Evolutionary conservation across 2,797 vertebrate species (phyloP), one percentile per base, ranked within the genome.

Genomic region (Squalus acanthias): DNA sequence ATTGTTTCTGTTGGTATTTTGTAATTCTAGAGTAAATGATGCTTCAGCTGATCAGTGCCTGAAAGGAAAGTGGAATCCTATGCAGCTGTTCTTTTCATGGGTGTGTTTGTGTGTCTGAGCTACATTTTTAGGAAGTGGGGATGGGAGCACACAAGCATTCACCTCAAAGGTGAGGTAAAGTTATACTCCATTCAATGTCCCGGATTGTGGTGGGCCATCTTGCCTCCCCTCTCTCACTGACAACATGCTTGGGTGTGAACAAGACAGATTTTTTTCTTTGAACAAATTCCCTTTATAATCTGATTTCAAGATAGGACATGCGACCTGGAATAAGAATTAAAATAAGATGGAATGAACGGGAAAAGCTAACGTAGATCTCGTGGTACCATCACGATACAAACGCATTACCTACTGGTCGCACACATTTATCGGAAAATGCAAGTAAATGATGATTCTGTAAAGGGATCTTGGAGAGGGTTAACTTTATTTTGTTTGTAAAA

Each of bases 271-370:
- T 60, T 29, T 63, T n/a, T 92, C 60, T 92, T 60, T 92, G 33
- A 92, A 65, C 26, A 60, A 92, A 65, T 92, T 92, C 24, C 89
- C 24, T 92, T 92, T 60, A 92, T 26, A 92, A 63, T 92, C 89
- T 92, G 57, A 63, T 65, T 92, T 63, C 53, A 60, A 92, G 89
- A n/a, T 13, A 60, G 57, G 1, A 63, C 15, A 12, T 60, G 57
- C 63, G 57, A 92, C 53, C 33, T 60, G 24, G 10, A 65, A 63
- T 63, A 92, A 13, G 29, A 91, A 92, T 92, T 60, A 65, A 92
- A 92, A 65, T 91, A 92, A n/a, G 57, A 33, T 65, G 60, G 26
- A 50, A 29, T 92, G 89, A 92, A 92, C 3, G 9, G 53, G 89
- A 92, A 92, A 60, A 91, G 57, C 15, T 29, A 17, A 33, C 53